These are phyloP conservation scores for Eretmodus cyanostictus DNA, from an alignment of 2,113 vertebrate genomes.

Conservation along the genomic window DNA sequence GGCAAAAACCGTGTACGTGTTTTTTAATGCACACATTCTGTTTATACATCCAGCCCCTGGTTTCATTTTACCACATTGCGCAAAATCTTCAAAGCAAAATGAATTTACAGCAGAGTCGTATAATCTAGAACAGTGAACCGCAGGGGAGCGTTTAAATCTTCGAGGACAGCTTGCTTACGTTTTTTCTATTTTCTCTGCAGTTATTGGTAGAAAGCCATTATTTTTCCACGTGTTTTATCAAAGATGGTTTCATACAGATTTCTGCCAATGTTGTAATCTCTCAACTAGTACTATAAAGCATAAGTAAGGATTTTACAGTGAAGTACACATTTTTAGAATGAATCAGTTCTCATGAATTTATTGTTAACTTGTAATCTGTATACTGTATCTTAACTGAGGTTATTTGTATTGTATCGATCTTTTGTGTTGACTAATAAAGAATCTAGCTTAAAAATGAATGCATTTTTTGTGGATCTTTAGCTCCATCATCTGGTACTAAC, in stretches of 20 bases:
- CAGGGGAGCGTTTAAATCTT: background rate
- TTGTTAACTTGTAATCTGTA: slow-evolving; percentile 24
- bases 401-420: slow-evolving; percentile 28
- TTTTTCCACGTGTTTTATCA: background rate
- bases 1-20: accelerated
- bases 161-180: background rate
- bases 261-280: background rate
- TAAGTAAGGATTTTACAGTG: background rate
- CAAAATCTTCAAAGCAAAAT: background rate
- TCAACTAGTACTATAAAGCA: background rate
- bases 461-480: background rate
- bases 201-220: background rate
- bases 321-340: background rate
- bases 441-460: background rate
- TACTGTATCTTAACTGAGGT: slow-evolving; percentile 6
- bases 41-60: background rate
- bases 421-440: slow-evolving; percentile 44
- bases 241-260: background rate
- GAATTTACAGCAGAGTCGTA: background rate
- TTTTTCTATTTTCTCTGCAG: background rate
- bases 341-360: background rate
- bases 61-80: background rate
- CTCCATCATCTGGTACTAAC: background rate
- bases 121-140: background rate
- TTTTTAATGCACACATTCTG: background rate